Percentiles rank a stretch among this genome's conserved stretches.
phyloP scores from a whole-genome alignment of 1,140 invertebrate genomes.

The Bombus superbus region DNA sequence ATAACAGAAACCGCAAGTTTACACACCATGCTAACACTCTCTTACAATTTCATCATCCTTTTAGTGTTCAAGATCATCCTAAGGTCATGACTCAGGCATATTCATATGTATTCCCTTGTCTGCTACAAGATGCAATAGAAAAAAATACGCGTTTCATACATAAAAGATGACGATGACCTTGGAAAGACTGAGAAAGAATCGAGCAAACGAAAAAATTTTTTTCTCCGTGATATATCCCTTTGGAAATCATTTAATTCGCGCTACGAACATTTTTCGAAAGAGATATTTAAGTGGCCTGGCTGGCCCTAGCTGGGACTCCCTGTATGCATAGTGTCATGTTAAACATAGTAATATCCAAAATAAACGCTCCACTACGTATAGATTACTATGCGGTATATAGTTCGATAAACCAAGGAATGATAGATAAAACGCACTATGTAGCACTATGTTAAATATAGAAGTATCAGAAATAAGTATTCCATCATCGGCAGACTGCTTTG shows the following conservation, averaged over 20 bases:
- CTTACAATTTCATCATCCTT: no score
- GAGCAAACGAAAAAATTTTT: not conserved
- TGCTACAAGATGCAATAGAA: not conserved
- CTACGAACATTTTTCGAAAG: no score
- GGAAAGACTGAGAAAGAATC: no score
- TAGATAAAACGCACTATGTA: not conserved
- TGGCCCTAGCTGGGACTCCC: no score
- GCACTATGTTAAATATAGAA: not conserved
- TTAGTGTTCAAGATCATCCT: no score
- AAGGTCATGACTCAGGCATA: not conserved
- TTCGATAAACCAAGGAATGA: not conserved
- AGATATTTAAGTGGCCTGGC: no score
- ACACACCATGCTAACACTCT: not conserved
- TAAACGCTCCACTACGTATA: not conserved
- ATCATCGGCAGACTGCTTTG: no score
- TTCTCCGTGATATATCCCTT: no score
- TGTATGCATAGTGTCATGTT: not conserved
- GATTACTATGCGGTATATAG: not conserved
- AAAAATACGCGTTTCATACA: not conserved
- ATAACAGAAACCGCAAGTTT: not conserved
- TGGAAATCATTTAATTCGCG: not conserved
- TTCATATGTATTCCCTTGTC: not conserved
- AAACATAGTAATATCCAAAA: not conserved
- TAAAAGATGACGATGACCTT: no score
- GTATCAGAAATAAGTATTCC: not conserved